These are phyloP conservation scores for Hypothenemus hampei DNA, from an alignment of 1,140 invertebrate species.

Conservation along the genomic window DNA sequence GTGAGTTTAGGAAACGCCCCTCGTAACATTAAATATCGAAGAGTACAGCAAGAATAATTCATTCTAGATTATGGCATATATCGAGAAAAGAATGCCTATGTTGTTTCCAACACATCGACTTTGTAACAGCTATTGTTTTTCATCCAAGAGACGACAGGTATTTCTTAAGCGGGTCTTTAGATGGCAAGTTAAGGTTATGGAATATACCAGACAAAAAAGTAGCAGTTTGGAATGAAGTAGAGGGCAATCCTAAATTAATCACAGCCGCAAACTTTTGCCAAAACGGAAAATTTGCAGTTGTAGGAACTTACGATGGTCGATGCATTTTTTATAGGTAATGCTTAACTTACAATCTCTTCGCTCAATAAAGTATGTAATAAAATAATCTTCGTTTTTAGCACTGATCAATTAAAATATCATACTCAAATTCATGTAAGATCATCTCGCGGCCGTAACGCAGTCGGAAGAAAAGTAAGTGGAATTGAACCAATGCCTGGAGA, in stretches of 20 bases:
- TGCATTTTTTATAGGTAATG: constrained; percentile 89
- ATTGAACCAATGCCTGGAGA: constrained; percentile 96
- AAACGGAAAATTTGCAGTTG: constrained; percentile 96
- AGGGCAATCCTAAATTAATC: constrained; percentile 89
- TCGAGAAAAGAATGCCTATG: constrained; percentile 94
- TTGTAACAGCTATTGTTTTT: constrained; percentile 97
- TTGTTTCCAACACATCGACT: constrained; percentile 98
- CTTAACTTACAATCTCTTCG: neutral
- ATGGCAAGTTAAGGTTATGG: constrained; percentile 96
- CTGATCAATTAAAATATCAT: constrained; percentile 97
- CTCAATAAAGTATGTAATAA: neutral
- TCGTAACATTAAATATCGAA: too few species aligned
- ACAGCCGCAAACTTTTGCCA: constrained; percentile 97
- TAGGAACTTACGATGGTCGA: constrained; percentile 96
- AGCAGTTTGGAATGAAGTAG: constrained; percentile 95
- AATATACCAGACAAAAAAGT: constrained; percentile 99
- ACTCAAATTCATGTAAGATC: constrained; percentile 96
- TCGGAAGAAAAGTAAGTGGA: constrained; percentile 92
- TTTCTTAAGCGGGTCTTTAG: constrained; percentile 91
- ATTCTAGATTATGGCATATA: constrained; percentile 83
- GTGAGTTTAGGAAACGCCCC: too few species aligned
- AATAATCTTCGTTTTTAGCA: constrained; percentile 46
- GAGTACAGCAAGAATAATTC: too few species aligned
- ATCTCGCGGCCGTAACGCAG: constrained; percentile 89
- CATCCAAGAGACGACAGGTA: constrained; percentile 94